Percentiles rank a stretch among this genome's conserved stretches.
These are phyloP conservation scores for Anthoptus insignis DNA, from an alignment of 2,888 invertebrate genomes.

Conservation along the genomic window DNA sequence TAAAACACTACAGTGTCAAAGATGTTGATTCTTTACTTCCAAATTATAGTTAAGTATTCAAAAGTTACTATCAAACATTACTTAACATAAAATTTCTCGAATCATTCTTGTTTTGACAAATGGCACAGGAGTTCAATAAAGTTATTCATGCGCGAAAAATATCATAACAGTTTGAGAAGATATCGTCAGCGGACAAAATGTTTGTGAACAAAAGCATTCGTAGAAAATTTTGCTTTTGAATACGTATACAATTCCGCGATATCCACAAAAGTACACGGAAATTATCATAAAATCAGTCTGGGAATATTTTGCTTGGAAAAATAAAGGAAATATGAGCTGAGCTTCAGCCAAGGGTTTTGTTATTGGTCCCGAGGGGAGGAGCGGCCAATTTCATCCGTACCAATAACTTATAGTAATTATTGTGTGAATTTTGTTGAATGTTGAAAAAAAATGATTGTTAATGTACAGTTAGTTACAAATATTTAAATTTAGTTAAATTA, in stretches of 20 bases:
- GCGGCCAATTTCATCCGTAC: slow-evolving; percentile 9
- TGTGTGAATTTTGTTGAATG: too few relatives aligned
- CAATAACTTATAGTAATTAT: not conserved
- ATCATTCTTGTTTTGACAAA: slow-evolving; percentile 23
- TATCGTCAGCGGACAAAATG: slow-evolving; percentile 19
- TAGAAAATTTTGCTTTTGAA: slow-evolving; percentile 5
- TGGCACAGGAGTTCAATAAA: slow-evolving; percentile 5
- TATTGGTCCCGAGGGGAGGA: slow-evolving; percentile 23
- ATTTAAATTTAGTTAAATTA: too few relatives aligned
- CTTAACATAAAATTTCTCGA: not conserved
- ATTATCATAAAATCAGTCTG: slow-evolving; percentile 29
- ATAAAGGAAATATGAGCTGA: slow-evolving; percentile 25
- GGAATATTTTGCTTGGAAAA: slow-evolving; percentile 28
- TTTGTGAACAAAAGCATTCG: slow-evolving; percentile 20
- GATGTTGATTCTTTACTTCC: too few relatives aligned
- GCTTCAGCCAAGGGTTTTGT: slow-evolving; percentile 27
- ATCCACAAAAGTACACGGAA: not conserved
- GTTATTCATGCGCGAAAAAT: slow-evolving; percentile 29
- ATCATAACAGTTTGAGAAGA: slow-evolving; percentile 18
- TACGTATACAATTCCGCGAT: not conserved
- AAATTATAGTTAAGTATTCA: too few relatives aligned
- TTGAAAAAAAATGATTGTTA: too few relatives aligned
- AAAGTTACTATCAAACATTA: not conserved
- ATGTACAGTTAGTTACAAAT: too few relatives aligned
- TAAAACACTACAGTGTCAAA: too few relatives aligned